A percentile compares a stretch with the other conserved stretches of the same genome.
Conservation (phyloP, 64 coral and sea anemone genomes). For the Montipora capricornis region DNA sequence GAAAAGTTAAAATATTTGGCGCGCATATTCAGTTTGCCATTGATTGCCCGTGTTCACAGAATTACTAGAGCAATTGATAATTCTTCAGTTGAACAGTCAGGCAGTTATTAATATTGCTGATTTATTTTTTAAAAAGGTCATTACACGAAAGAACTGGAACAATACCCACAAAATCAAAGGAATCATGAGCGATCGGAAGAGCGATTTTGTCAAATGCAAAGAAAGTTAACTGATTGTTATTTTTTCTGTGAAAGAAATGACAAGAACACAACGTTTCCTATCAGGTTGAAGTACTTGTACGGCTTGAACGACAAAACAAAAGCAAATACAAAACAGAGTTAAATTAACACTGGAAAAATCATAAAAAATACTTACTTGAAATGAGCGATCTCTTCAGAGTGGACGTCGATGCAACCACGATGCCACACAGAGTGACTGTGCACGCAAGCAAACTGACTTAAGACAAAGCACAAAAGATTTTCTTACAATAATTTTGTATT, state of each 20-base stretch:
- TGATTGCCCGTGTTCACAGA: too few relatives aligned
- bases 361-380: not conserved
- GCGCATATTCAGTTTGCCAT: too few relatives aligned
- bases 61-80: too few relatives aligned
- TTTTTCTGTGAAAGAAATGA: not conserved
- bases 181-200: too few relatives aligned
- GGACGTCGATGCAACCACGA: not conserved
- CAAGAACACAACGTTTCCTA: not conserved
- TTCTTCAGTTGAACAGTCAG: too few relatives aligned
- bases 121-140: too few relatives aligned
- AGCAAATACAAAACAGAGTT: not conserved
- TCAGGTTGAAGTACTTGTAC: not conserved
- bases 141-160: too few relatives aligned
- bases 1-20: too few relatives aligned
- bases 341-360: not conserved
- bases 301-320: not conserved
- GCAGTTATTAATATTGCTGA: too few relatives aligned
- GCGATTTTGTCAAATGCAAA: too few relatives aligned
- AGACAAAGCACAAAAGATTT: not conserved
- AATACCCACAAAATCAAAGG: too few relatives aligned
- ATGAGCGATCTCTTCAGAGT: not conserved
- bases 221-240: too few relatives aligned
- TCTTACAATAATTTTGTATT: not conserved
- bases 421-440: not conserved
- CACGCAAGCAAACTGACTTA: not conserved